phyloP scores from a whole-genome alignment of 2,888 invertebrate species.

The Ganaspis brasiliensis region DNA sequence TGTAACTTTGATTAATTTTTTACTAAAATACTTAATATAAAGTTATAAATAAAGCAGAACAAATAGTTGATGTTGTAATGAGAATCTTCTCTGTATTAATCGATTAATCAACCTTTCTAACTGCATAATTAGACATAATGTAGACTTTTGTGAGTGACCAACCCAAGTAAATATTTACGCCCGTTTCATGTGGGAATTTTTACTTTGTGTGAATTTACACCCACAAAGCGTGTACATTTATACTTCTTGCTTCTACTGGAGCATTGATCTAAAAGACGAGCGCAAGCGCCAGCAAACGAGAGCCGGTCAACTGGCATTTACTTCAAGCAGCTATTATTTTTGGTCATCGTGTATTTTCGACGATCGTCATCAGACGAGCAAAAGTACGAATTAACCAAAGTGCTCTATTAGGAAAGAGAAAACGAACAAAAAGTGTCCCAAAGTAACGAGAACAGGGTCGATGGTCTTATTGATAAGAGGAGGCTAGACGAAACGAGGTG shows the following conservation, averaged over 20 bases:
- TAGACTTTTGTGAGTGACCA: background rate
- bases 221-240: background rate
- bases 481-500: conserved; percentile 47
- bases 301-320: conserved; percentile 13
- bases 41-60: background rate
- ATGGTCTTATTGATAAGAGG: conserved; percentile 51
- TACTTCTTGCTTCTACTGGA: conserved; percentile 40
- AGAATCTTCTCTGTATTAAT: background rate
- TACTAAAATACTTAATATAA: too few species aligned
- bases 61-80: background rate
- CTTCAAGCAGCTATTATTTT: conserved; percentile 53
- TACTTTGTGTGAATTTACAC: conserved; percentile 11
- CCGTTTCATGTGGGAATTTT: background rate
- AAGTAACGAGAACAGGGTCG: conserved; percentile 41
- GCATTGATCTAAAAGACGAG: conserved; percentile 56
- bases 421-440: conserved; percentile 50
- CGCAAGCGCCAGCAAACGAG: conserved; percentile 53
- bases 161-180: conserved; percentile 11
- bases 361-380: conserved; percentile 51
- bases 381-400: conserved; percentile 50
- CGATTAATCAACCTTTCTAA: background rate
- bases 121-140: background rate
- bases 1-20: too few species aligned
- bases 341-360: conserved; percentile 52
- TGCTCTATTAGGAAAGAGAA: conserved; percentile 51